phyloP scores from a whole-genome alignment of 2,113 vertebrate species.

The Oryzias woworae region DNA sequence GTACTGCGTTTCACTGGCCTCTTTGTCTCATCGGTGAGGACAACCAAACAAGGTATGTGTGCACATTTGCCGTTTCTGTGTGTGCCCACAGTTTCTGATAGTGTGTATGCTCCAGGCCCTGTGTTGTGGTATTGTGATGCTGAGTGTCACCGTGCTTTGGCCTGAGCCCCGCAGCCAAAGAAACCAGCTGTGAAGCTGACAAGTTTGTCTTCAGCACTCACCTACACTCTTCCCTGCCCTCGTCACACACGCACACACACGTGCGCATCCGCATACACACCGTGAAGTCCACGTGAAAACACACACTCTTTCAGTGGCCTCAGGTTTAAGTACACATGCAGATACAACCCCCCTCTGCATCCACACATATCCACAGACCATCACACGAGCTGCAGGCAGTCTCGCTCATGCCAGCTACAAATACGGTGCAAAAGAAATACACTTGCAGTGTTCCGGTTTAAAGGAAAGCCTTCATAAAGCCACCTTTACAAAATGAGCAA shows the following conservation, averaged over 20 bases:
- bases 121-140: slow-evolving; percentile 69
- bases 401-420: slow-evolving; percentile 68
- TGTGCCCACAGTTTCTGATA: slow-evolving; percentile 52
- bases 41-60: slow-evolving; percentile 47
- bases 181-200: slow-evolving; percentile 78
- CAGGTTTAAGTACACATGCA: slow-evolving; percentile 70
- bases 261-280: slow-evolving; percentile 21
- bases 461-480: slow-evolving; percentile 33
- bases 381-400: slow-evolving; percentile 71
- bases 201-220: slow-evolving; percentile 74
- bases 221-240: slow-evolving; percentile 60
- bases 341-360: slow-evolving; percentile 37
- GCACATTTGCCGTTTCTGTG: slow-evolving; percentile 37
- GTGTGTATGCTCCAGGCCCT: slow-evolving; percentile 67
- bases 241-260: slow-evolving; percentile 23
- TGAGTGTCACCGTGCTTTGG: slow-evolving; percentile 71
- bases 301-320: slow-evolving; percentile 54
- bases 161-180: slow-evolving; percentile 73
- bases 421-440: slow-evolving; percentile 59
- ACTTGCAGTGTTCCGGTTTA: slow-evolving; percentile 46
- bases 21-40: slow-evolving; percentile 62
- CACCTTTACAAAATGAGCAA: slow-evolving; percentile 34
- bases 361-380: slow-evolving; percentile 67
- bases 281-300: slow-evolving; percentile 27
- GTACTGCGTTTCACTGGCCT: slow-evolving; percentile 72